phyloP scores from a whole-genome alignment of 2,888 invertebrate species.

The Temnothorax rugatulus region DNA sequence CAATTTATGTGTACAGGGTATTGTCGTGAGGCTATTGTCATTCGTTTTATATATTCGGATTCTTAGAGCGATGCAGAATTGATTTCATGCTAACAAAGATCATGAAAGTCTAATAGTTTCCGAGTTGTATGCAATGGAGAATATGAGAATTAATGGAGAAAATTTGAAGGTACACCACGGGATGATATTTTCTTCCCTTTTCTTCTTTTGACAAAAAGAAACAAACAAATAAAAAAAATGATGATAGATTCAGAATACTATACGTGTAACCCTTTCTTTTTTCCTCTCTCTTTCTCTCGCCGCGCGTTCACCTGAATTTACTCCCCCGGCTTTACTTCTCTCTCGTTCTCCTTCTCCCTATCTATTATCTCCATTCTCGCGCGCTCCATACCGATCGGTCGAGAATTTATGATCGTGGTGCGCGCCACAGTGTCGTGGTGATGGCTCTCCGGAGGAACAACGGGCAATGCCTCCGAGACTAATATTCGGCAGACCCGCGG shows the following conservation, averaged over 20 bases:
- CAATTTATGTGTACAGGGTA: conserved; percentile 57
- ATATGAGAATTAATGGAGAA: not conserved
- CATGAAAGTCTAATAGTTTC: not conserved
- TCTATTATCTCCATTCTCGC: conserved; percentile 29
- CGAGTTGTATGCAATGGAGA: not conserved
- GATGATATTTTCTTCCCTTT: not conserved
- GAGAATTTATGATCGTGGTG: conserved; percentile 63
- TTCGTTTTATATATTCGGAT: conserved; percentile 31
- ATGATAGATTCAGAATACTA: not conserved
- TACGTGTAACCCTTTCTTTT: not conserved
- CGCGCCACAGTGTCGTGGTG: conserved; percentile 62
- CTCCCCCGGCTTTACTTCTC: conserved; percentile 5
- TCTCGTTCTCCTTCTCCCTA: not conserved
- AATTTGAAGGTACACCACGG: not conserved
- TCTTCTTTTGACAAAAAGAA: not conserved
- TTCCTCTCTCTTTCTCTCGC: conserved; percentile 13
- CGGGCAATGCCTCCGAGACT: conserved; percentile 64
- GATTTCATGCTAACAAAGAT: not conserved
- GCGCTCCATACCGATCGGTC: conserved; percentile 35
- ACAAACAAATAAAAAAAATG: not conserved
- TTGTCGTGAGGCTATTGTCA: conserved; percentile 27
- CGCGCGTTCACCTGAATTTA: conserved; percentile 56
- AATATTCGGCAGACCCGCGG: conserved; percentile 67
- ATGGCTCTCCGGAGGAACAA: conserved; percentile 71
- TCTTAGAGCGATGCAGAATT: not conserved